Percentiles rank a stretch among this genome's conserved stretches.
These are phyloP conservation scores for Linyphia triangularis DNA, from an alignment of 2,888 invertebrate species.

Conservation along the genomic window DNA sequence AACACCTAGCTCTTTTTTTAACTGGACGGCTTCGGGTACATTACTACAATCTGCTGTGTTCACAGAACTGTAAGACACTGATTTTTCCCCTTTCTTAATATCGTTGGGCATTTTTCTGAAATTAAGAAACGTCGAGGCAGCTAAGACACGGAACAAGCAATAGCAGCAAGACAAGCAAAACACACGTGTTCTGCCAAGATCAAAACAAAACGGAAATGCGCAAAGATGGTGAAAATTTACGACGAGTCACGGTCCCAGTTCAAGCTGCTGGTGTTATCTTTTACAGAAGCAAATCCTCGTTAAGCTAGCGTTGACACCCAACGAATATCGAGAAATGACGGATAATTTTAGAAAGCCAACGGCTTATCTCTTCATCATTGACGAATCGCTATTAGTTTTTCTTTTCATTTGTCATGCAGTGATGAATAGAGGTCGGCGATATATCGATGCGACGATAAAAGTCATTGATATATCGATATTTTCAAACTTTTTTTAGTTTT, in stretches of 20 bases:
- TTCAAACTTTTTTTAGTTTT: too few relatives aligned
- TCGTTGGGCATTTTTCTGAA: constrained; percentile 6
- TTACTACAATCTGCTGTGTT: constrained; percentile 16
- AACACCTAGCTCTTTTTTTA: constrained; percentile 92
- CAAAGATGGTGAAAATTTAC: background rate
- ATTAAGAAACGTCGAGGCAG: background rate
- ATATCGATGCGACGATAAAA: too few relatives aligned
- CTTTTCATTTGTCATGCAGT: too few relatives aligned
- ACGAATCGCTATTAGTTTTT: too few relatives aligned
- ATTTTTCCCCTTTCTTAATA: background rate
- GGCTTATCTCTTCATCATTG: too few relatives aligned
- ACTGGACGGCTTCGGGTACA: constrained; percentile 82
- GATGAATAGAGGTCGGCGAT: too few relatives aligned
- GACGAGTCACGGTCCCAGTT: background rate
- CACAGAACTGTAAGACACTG: constrained; percentile 12
- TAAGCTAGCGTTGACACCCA: background rate
- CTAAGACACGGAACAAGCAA: background rate
- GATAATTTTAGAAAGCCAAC: too few relatives aligned
- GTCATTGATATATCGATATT: too few relatives aligned
- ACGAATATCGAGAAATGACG: background rate
- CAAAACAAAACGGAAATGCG: background rate
- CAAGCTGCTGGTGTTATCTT: background rate
- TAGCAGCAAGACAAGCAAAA: background rate
- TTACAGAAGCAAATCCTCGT: background rate
- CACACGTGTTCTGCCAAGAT: background rate